Percentiles rank a stretch among this genome's conserved stretches.
phyloP scores from a whole-genome alignment of 2,797 vertebrate genomes.

The Myotis myotis region DNA sequence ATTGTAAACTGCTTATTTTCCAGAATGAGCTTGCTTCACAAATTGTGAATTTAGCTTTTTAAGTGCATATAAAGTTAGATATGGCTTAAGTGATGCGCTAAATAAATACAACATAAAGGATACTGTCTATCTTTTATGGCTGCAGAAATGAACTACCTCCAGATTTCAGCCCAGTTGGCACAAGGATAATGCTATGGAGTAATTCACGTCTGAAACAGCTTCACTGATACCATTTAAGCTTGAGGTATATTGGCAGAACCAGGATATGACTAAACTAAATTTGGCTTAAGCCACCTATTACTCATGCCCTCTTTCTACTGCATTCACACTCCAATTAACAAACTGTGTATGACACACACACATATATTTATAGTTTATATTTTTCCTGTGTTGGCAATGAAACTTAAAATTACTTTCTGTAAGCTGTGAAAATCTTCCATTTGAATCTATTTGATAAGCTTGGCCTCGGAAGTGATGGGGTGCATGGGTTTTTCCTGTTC shows the following conservation, averaged over 20 bases:
- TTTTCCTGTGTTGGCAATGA: conserved; percentile 77
- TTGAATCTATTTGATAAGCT: conserved; percentile 58
- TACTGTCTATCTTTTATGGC: conserved; percentile 7
- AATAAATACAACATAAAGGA: conserved; percentile 53
- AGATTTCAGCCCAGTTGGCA: conserved; percentile 41
- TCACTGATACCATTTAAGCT: conserved; percentile 38
- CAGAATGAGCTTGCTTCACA: conserved; percentile 42
- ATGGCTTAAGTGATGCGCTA: conserved; percentile 35
- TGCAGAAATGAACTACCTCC: conserved; percentile 13
- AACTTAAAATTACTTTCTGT: conserved; percentile 73
- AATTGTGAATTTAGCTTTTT: conserved; percentile 56
- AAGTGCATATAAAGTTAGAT: conserved; percentile 52
- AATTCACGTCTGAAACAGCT: conserved; percentile 57
- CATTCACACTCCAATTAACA: conserved; percentile 80
- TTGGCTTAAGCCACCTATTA: conserved; percentile 73
- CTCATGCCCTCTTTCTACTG: conserved; percentile 70
- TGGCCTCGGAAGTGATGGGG: conserved; percentile 10
- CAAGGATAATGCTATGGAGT: conserved; percentile 41
- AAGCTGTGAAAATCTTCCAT: conserved; percentile 67
- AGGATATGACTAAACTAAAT: conserved; percentile 32
- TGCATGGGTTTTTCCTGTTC: conserved; percentile 37
- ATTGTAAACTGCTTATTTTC: conserved; percentile 43
- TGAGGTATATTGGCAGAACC: conserved; percentile 64
- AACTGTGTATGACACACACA: conserved; percentile 74
- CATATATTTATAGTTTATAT: conserved; percentile 77